Conservation (phyloP, 2,797 vertebrate genomes). For the Cirrhinus mrigala region DNA sequence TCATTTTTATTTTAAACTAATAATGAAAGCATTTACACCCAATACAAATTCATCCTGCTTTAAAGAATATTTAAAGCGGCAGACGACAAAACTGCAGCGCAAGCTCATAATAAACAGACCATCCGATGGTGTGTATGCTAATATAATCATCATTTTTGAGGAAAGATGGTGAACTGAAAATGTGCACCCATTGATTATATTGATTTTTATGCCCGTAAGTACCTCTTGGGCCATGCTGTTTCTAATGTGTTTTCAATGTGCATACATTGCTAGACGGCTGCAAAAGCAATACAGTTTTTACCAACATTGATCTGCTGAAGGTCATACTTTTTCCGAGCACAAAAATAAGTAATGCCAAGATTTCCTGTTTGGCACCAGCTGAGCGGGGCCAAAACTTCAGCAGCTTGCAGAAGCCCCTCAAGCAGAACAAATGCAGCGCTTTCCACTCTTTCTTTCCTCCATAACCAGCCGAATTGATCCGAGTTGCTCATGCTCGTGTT, state of each 20-base stretch:
- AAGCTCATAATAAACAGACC: neutral
- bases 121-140: neutral
- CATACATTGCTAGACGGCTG: too few species aligned
- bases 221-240: neutral
- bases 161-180: neutral
- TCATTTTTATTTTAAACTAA: neutral
- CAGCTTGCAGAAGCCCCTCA: constrained; percentile 63
- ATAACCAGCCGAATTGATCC: constrained; percentile 65
- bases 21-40: too few species aligned
- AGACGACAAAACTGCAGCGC: neutral
- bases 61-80: neutral
- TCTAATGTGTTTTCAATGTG: neutral
- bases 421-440: constrained; percentile 68
- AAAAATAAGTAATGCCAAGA: constrained; percentile 25
- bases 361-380: constrained; percentile 28
- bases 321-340: constrained; percentile 22
- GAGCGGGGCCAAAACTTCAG: constrained; percentile 61
- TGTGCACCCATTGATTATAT: neutral
- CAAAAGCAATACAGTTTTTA: neutral
- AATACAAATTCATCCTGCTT: too few species aligned
- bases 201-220: too few species aligned
- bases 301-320: neutral
- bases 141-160: neutral
- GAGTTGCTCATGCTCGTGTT: constrained; percentile 47
- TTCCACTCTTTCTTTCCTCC: constrained; percentile 60